Evolutionary conservation across 2,113 vertebrate genomes (phyloP), one percentile per base, ranked within the genome.

Genomic region (Paradisaea rubra): DNA sequence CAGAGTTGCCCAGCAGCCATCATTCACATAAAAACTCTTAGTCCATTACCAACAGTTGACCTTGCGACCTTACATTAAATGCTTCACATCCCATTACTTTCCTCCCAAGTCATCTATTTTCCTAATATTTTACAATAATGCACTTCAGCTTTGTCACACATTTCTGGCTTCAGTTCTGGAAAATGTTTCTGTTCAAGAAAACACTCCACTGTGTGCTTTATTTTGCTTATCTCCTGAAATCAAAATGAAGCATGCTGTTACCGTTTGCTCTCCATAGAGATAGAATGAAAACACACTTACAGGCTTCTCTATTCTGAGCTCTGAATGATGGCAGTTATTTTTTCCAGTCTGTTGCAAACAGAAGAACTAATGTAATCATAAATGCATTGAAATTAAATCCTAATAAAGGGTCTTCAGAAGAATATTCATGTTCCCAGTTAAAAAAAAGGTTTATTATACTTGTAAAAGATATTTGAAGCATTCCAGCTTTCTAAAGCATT

Each of bases 311-410:
- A 8, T 76, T 42, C 54, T 74, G 45, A 20, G 50, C 56, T 91
- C 74, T 83, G 61, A 52, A 88, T 30, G 53, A 73, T 20, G 54
- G 63, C 10, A 60, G 70, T 42, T 89, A 60, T 81, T 83, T 95
- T 93, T 93, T 63, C 54, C 87, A 90, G 71, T 61, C 86, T 73
- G 14, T 91, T 95, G 94, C 52, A 80, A 89, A 86, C 82, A 94
- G 31, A 76, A 78, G 35, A 81, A 84, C 64, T 88, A 94, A 96
- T 93, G 86, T 72, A 91, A 94, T 93, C 72, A 73, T 82, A 95
- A 93, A 93, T 79, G 47, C 66, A 93, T 72, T 93, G 85, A 96
- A 97, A 96, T 88, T 33, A 96, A 94, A 94, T 72, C 80, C 76
- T 93, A 95, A 94, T 93, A 95, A 89, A 93, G 39, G 23, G 19